Percentiles rank a stretch among this genome's conserved stretches.
Conservation (phyloP, 2,113 vertebrate species). For the Pampusana beccarii region DNA sequence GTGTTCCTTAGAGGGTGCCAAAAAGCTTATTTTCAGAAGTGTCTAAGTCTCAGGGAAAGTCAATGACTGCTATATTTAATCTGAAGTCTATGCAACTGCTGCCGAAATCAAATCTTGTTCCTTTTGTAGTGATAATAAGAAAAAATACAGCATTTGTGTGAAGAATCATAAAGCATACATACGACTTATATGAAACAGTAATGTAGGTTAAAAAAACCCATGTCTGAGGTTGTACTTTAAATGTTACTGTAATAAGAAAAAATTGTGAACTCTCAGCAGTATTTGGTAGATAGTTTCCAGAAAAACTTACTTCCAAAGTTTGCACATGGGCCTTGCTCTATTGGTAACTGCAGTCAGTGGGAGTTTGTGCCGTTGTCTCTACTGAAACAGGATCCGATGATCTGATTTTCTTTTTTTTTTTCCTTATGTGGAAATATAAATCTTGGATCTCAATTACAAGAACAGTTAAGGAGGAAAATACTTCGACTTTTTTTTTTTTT, state of each 20-base stretch:
- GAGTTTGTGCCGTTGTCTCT: neutral
- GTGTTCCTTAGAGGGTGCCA: constrained; percentile 47
- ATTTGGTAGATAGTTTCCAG: neutral
- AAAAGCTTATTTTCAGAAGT: constrained; percentile 47
- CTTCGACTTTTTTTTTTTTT: neutral
- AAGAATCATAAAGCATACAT: neutral
- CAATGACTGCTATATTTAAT: constrained; percentile 26
- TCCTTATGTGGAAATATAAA: neutral
- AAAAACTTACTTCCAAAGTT: neutral
- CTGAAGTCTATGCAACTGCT: neutral
- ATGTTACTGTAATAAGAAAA: neutral
- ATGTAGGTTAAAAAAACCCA: neutral
- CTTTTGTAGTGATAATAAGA: neutral
- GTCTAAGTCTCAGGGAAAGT: constrained; percentile 21
- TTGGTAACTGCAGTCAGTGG: neutral
- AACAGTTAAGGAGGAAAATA: neutral
- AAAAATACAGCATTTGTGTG: neutral
- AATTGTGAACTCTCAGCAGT: neutral
- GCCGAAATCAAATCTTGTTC: neutral
- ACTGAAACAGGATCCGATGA: neutral
- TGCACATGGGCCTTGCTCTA: neutral
- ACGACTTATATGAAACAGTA: neutral
- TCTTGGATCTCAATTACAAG: neutral
- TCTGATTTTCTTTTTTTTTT: neutral
- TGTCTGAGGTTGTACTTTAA: neutral